A percentile compares a stretch with the other conserved stretches of the same genome.
Conservation (phyloP, 2,797 vertebrate species). For the Serranus cabrilla region DNA sequence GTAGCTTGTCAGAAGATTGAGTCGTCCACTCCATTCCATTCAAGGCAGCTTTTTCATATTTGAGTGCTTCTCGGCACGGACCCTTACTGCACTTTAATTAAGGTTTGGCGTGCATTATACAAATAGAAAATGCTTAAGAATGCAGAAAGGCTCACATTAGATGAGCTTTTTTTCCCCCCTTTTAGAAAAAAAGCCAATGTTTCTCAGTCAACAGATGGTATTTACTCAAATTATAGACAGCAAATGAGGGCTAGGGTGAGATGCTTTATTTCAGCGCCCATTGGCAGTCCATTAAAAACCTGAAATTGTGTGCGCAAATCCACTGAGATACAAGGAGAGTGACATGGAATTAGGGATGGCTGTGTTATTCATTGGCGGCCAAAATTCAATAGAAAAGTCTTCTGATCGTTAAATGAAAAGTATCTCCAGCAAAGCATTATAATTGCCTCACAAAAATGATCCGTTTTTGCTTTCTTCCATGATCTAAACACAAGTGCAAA, state of each 20-base stretch:
- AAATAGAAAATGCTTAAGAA: slow-evolving; percentile 62
- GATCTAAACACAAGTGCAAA: slow-evolving; percentile 64
- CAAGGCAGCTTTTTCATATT: slow-evolving; percentile 60
- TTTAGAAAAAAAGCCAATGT: slow-evolving; percentile 49
- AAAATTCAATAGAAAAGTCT: slow-evolving; percentile 53
- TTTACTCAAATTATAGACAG: slow-evolving; percentile 71
- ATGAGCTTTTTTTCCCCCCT: slow-evolving; percentile 7
- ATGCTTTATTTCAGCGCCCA: slow-evolving; percentile 51
- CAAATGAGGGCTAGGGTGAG: slow-evolving; percentile 58
- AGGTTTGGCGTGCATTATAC: slow-evolving; percentile 59
- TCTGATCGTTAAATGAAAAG: slow-evolving; percentile 65
- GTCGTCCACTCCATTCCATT: slow-evolving; percentile 65
- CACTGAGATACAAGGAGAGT: slow-evolving; percentile 54
- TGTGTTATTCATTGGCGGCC: slow-evolving; percentile 54
- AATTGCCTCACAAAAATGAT: slow-evolving; percentile 51
- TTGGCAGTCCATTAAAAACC: slow-evolving; percentile 66
- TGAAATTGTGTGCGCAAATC: slow-evolving; percentile 48
- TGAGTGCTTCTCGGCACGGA: slow-evolving; percentile 60
- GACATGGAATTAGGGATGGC: slow-evolving; percentile 54
- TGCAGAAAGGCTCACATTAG: slow-evolving; percentile 60
- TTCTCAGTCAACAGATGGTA: slow-evolving; percentile 73
- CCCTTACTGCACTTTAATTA: slow-evolving; percentile 74
- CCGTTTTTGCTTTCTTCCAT: slow-evolving; percentile 33
- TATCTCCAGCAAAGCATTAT: slow-evolving; percentile 48
- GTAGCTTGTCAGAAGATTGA: slow-evolving; percentile 71